Percentiles rank a stretch among this genome's conserved stretches.
Conservation (phyloP, 1,140 invertebrate genomes). For the Brachystomella parvula region DNA sequence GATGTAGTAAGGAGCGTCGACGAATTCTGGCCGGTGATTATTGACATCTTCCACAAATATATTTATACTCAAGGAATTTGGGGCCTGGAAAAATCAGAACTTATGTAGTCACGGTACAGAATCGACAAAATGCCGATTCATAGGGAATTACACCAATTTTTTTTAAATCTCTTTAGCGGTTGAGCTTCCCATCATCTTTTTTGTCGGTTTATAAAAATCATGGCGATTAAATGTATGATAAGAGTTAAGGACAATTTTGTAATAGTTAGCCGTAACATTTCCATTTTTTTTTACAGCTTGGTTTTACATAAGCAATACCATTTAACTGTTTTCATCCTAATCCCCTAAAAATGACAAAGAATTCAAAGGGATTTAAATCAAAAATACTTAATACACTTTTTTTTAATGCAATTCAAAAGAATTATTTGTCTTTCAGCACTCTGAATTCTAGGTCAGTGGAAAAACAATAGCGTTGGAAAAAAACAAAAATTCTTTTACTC, state of each 20-base stretch:
- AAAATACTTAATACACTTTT: too few relatives aligned
- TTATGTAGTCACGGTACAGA: not conserved
- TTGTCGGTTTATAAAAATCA: not conserved
- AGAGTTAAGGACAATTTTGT: too few relatives aligned
- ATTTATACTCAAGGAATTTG: conserved; percentile 69
- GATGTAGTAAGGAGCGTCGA: conserved; percentile 65
- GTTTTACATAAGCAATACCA: too few relatives aligned
- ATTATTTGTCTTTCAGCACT: too few relatives aligned
- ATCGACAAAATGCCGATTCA: not conserved
- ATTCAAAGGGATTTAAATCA: too few relatives aligned
- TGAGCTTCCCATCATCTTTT: not conserved
- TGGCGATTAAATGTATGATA: not conserved
- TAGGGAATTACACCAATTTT: not conserved
- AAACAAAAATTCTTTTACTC: not conserved
- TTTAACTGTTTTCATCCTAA: too few relatives aligned
- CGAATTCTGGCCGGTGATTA: conserved; percentile 47
- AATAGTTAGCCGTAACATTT: too few relatives aligned
- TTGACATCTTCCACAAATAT: conserved; percentile 62
- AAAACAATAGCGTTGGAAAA: not conserved
- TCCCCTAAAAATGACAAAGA: too few relatives aligned
- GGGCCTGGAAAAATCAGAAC: conserved; percentile 50
- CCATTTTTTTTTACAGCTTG: too few relatives aligned
- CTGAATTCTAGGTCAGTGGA: not conserved
- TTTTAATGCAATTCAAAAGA: too few relatives aligned
- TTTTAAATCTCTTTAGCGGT: not conserved